Evolutionary conservation across 2,797 vertebrate genomes (phyloP).

Genomic region (Coendou prehensilis): DNA sequence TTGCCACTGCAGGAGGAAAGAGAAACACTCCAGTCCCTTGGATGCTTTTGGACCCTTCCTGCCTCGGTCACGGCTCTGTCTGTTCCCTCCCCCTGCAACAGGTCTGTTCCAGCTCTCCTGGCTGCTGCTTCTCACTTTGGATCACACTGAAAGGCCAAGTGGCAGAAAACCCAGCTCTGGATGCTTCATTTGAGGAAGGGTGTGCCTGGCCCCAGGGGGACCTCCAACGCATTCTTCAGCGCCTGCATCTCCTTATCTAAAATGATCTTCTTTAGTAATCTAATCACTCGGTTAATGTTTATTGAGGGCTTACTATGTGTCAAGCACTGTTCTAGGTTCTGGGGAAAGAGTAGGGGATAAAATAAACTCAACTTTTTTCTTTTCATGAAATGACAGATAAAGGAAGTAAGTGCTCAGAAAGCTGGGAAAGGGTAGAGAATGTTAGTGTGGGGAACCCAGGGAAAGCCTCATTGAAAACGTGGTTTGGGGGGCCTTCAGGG

Average conservation of each 20-base stretch:
- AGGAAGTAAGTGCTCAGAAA: neutral
- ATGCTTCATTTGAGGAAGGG: neutral
- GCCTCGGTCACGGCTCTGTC: neutral
- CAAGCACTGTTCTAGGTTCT: neutral
- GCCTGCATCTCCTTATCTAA: neutral
- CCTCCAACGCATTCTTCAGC: neutral
- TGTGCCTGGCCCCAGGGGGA: accelerated
- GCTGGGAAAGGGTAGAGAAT: neutral
- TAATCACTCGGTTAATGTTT: neutral
- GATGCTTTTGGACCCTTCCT: neutral
- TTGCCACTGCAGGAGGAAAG: accelerated
- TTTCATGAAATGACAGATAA: accelerated
- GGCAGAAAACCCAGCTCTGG: neutral
- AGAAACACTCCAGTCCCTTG: neutral
- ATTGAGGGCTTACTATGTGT: too few species aligned
- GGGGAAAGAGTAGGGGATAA: neutral
- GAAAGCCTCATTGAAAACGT: neutral
- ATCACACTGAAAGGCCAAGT: neutral
- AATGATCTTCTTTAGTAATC: neutral
- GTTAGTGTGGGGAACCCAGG: too few species aligned
- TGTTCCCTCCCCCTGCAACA: neutral
- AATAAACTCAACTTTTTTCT: neutral
- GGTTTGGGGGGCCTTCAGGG: neutral
- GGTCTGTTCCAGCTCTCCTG: neutral
- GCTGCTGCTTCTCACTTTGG: neutral